Evolutionary conservation across 2,797 vertebrate species (phyloP).

Genomic region (Tympanoctomys barrerae): DNA sequence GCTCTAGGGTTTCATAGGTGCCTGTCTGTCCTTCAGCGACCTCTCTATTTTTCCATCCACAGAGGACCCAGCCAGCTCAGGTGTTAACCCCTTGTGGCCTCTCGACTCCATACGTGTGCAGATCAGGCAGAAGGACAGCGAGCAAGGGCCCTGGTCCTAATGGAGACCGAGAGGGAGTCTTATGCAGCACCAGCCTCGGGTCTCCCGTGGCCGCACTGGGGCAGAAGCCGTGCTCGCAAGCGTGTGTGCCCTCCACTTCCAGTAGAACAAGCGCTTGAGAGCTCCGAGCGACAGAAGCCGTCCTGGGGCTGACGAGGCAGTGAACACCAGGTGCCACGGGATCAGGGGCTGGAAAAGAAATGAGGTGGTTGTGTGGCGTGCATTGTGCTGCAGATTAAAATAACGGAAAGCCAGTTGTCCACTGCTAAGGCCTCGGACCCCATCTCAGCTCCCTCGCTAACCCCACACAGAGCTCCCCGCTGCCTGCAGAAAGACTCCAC

Average conservation of each 20-base stretch:
- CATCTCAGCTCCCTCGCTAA: background rate
- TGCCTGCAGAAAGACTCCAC: background rate
- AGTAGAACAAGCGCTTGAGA: background rate
- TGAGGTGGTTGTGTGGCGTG: no score
- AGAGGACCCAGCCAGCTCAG: background rate
- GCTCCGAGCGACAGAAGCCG: accelerated
- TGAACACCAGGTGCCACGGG: no score
- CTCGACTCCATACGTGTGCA: accelerated
- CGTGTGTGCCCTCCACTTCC: background rate
- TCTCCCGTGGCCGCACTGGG: background rate
- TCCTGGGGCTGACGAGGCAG: background rate
- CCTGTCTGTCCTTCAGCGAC: background rate
- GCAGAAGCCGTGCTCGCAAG: background rate
- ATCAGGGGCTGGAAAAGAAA: background rate
- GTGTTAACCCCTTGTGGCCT: background rate
- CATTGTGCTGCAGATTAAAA: background rate
- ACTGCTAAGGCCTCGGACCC: background rate
- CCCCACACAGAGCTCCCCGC: background rate
- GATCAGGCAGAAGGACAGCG: background rate
- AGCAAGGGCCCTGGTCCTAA: accelerated
- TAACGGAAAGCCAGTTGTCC: background rate
- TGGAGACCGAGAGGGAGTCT: background rate
- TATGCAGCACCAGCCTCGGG: background rate
- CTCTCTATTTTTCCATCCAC: background rate
- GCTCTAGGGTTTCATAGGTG: conserved; percentile 26